Evolutionary conservation across 2,113 vertebrate genomes (phyloP), one percentile per base, ranked within the genome.

Genomic region (Macquaria ambigua): DNA sequence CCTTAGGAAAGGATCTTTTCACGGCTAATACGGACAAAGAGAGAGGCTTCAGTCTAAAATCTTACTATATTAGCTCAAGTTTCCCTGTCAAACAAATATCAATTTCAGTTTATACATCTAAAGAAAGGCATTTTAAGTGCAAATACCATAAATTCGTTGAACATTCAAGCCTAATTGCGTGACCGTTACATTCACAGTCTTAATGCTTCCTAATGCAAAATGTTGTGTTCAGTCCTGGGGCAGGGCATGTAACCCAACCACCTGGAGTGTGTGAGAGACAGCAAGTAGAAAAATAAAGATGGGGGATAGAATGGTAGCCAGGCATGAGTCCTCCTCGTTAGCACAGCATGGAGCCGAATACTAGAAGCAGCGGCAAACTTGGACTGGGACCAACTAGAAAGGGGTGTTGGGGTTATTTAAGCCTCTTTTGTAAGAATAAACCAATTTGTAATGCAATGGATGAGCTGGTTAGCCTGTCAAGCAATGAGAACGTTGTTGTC

Each of bases 161-260:
- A 61, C 39, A 48, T 46, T 20, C 46, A 48, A 14, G 50, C 16
- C 12, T 15, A 3, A 25, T 18, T 41, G 21, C 23, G 2, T 21
- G 15, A 43, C 1, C 0, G 1, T 31, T 56, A 15, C n/a, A 56
- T 41, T n/a, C 23, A 39, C 23, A 39, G 69, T 72, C 8, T n/a
- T 58, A 6, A 18, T 41, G 23, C 37, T 58, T 34, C 12, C 68
- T 53, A 23, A 53, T 7, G 10, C 46, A 21, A 34, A 69, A 61
- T 61, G 80, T 69, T 39, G 18, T 69, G 80, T 78, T 41, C 34
- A 28, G 66, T 62, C 48, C 55, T 31, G 50, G 52, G 55, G 48
- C 41, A 37, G 20, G 74, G 61, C 69, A 71, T 12, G 25, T 43
- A 39, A 48, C 43, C 61, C 58, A 71, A 62, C 37, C 46, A 55